phyloP scores from a whole-genome alignment of 2,113 vertebrate genomes.

The Siphamia tubifer region DNA sequence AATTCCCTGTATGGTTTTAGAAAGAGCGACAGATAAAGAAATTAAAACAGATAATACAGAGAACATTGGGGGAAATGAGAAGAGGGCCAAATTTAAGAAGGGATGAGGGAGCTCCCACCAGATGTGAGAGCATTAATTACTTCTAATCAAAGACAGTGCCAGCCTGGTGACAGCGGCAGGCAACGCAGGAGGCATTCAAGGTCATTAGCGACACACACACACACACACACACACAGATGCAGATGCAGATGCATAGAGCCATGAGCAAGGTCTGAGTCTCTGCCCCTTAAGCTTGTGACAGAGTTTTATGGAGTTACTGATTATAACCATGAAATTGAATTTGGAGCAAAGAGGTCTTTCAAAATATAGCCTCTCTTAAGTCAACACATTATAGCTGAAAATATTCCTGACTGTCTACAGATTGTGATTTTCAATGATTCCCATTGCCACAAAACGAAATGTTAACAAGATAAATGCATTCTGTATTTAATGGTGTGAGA shows the following conservation, averaged over 20 bases:
- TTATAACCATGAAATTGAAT: conserved; percentile 63
- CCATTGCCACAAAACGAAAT: background rate
- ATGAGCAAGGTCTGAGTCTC: conserved; percentile 15
- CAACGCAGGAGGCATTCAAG: conserved; percentile 65
- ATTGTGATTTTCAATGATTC: conserved; percentile 30
- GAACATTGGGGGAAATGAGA: conserved; percentile 16
- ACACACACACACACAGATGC: conserved; percentile 3
- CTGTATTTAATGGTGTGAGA: conserved; percentile 34
- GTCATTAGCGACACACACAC: conserved; percentile 55
- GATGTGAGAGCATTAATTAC: conserved; percentile 78
- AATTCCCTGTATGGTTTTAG: conserved; percentile 23
- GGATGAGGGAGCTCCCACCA: conserved; percentile 52
- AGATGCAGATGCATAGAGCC: conserved; percentile 13
- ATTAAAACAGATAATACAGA: background rate
- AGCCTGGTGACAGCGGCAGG: conserved; percentile 58
- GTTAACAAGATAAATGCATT: conserved; percentile 39
- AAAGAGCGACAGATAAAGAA: conserved; percentile 19
- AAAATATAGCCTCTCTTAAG: conserved; percentile 20
- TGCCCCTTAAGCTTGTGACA: conserved; percentile 1
- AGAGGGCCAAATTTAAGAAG: conserved; percentile 42
- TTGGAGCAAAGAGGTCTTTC: conserved; percentile 25
- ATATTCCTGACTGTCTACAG: background rate
- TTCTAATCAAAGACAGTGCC: conserved; percentile 67
- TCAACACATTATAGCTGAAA: conserved; percentile 1
- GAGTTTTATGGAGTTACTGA: conserved; percentile 33